These are phyloP conservation scores for Callaeas wilsoni DNA, from an alignment of 2,113 vertebrate species.

Conservation along the genomic window DNA sequence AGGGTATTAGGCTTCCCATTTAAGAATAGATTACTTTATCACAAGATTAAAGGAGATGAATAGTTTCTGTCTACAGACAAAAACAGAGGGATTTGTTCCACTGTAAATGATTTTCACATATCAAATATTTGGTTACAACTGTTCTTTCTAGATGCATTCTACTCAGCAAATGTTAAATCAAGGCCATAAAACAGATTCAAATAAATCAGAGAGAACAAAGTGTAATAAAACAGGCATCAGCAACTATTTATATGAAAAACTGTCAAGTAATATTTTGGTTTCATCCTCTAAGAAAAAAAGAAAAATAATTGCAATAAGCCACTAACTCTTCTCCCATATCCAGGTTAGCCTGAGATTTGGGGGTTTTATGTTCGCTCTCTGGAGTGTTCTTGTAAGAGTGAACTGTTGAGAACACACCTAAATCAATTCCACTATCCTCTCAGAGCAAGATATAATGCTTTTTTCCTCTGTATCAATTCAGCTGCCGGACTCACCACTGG, in stretches of 20 bases:
- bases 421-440: not conserved
- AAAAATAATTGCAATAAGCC: not conserved
- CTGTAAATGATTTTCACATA: not conserved
- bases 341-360: not conserved
- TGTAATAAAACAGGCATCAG: not conserved
- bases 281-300: not conserved
- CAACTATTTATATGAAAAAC: not conserved
- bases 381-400: not conserved
- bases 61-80: not conserved
- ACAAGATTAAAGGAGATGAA: not conserved
- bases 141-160: not conserved
- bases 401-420: not conserved
- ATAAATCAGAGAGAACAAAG: not conserved
- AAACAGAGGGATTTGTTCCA: not conserved
- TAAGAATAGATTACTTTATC: not conserved
- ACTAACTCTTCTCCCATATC: not conserved
- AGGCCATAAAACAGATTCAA: not conserved
- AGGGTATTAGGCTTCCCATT: not conserved
- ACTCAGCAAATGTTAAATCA: not conserved
- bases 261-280: not conserved
- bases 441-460: not conserved
- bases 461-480: not conserved
- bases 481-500: not conserved
- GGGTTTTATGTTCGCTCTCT: not conserved
- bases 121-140: not conserved